These are phyloP conservation scores for Nesoenas mayeri DNA, from an alignment of 2,113 vertebrate genomes.

Conservation along the genomic window DNA sequence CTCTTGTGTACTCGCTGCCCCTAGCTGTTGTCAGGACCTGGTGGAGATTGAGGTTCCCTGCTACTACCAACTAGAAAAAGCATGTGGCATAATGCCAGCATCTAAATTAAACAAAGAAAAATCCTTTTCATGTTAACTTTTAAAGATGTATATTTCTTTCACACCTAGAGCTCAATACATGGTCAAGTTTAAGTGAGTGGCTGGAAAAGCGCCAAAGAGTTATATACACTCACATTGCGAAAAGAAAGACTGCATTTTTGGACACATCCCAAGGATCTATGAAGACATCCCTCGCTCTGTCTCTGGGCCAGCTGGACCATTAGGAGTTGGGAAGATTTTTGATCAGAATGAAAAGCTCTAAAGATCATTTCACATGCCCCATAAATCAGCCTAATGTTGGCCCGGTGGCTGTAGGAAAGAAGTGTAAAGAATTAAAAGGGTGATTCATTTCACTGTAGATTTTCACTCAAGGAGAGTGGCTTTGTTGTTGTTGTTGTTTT, in stretches of 20 bases:
- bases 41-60: background rate
- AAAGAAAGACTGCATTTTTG: background rate
- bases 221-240: background rate
- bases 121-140: background rate
- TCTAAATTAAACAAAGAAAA: slow-evolving; percentile 38
- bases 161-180: background rate
- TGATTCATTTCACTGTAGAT: background rate
- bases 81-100: background rate
- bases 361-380: background rate
- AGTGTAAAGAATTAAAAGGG: background rate
- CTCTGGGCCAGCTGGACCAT: background rate
- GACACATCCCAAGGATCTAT: background rate
- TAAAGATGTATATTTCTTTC: slow-evolving; percentile 27
- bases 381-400: background rate
- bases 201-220: background rate
- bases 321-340: background rate
- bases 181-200: background rate
- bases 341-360: background rate
- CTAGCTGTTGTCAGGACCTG: background rate
- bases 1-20: background rate
- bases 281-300: accelerated
- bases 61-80: background rate
- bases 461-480: background rate
- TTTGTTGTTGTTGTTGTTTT: background rate
- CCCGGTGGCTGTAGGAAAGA: background rate